These are phyloP conservation scores for Steatornis caripensis DNA, from an alignment of 2,113 vertebrate genomes.

Conservation along the genomic window DNA sequence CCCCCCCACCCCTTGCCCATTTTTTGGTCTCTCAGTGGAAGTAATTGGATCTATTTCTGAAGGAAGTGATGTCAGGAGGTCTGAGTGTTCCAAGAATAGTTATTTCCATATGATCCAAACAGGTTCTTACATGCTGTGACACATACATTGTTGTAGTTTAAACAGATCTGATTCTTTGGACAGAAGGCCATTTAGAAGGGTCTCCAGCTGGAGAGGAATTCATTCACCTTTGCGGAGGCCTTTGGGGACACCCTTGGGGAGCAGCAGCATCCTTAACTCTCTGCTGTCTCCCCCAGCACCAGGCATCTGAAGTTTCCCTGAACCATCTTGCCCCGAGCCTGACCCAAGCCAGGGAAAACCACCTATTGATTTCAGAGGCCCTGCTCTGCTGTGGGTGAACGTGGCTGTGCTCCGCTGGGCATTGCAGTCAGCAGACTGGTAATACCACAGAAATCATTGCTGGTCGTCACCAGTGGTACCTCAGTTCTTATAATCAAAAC, in stretches of 20 bases:
- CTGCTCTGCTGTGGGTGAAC: background rate
- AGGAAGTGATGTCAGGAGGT: conserved; percentile 58
- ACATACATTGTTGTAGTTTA: conserved; percentile 14
- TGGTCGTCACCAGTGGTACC: background rate
- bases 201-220: conserved; percentile 18
- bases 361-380: background rate
- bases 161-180: background rate
- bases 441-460: background rate
- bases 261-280: conserved; percentile 14
- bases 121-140: conserved; percentile 25
- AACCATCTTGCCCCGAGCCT: background rate
- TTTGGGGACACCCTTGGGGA: background rate
- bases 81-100: conserved; percentile 45
- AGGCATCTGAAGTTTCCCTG: background rate
- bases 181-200: background rate
- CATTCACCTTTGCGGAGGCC: background rate
- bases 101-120: conserved; percentile 41
- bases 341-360: background rate
- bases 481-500: background rate
- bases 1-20: too few relatives aligned
- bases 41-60: conserved; percentile 24
- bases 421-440: background rate
- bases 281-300: background rate
- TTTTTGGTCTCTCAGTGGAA: conserved; percentile 5
- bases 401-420: background rate